phyloP scores from a whole-genome alignment of 2,113 vertebrate genomes.

The Dicentrarchus labrax region DNA sequence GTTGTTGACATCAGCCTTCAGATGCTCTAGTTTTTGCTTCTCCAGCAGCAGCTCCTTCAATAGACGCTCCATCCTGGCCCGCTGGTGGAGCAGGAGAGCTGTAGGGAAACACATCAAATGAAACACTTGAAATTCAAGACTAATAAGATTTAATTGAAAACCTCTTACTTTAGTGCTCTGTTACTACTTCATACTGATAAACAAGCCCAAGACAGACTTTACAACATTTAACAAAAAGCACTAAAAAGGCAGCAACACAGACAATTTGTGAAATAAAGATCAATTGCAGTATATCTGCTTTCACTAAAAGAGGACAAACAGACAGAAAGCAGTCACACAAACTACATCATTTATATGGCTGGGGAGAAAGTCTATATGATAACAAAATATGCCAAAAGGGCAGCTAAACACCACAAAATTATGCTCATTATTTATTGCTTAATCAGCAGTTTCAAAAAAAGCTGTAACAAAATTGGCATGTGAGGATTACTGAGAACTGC shows the following conservation, averaged over 20 bases:
- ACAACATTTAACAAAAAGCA: background rate
- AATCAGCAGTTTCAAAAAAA: background rate
- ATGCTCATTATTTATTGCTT: background rate
- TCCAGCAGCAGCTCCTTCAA: constrained; percentile 93
- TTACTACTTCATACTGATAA: background rate
- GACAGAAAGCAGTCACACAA: background rate
- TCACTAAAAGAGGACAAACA: background rate
- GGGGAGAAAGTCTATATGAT: background rate
- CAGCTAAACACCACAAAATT: background rate
- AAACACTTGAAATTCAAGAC: background rate
- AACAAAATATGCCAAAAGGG: background rate
- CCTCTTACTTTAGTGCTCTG: background rate
- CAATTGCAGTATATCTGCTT: background rate
- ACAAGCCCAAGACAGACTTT: background rate
- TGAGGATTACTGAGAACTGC: background rate
- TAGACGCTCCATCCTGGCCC: constrained; percentile 97
- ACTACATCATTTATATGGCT: background rate
- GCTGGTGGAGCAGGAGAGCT: constrained; percentile 98
- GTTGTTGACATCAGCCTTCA: constrained; percentile 95
- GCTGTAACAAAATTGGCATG: background rate
- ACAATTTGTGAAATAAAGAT: background rate
- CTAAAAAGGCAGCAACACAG: background rate
- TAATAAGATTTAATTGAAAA: background rate
- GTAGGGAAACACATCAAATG: constrained; percentile 22
- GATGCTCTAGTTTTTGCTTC: constrained; percentile 92